Evolutionary conservation across 2,113 vertebrate genomes (phyloP), one percentile per base, ranked within the genome.

Genomic region (Gallinago undulata): DNA sequence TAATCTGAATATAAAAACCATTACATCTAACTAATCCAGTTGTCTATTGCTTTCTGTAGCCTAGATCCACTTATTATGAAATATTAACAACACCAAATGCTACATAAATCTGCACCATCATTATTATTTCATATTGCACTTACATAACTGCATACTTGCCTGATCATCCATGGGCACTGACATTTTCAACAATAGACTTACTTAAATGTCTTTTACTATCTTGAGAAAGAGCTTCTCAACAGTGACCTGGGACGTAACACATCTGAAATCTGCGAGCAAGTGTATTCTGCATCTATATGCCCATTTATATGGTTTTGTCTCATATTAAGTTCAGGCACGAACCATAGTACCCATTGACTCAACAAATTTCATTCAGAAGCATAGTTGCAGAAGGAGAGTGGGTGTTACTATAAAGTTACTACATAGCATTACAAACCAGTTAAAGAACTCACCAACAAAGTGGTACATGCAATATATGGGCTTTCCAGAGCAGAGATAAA

Each of bases 101-200:
- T 85, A 60, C 64, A 67, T 37, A 77, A 88, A 90, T 84, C 69
- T 92, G 79, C 77, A 86, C 56, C 18, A 66, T 86, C 80, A 85
- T 90, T 91, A 95, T 91, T 94, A 94, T 72, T 97, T 96, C 53
- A 94, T 95, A 60, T 31, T 77, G 45, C 43, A 59, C 73, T 93
- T 92, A 80, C 53, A 56, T 91, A 91, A 68, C 82, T 81, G 55
- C 66, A 77, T 90, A 82, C 77, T 77, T 94, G 57, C 68, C 75
- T 1, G 11, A 66, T 79, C 94, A 82, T 81, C 80, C 67, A 67
- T 17, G 39, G 43, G 68, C 57, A 64, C 51, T 95, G 94, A 92
- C 81, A 91, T 94, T 95, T 94, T 94, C 91, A 89, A 75, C 62
- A 64, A 60, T 15, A 81, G 73, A 43, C 31, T 92, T 91, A 70